Evolutionary conservation across 2,797 vertebrate genomes (phyloP).

Genomic region (Erpetoichthys calabaricus): DNA sequence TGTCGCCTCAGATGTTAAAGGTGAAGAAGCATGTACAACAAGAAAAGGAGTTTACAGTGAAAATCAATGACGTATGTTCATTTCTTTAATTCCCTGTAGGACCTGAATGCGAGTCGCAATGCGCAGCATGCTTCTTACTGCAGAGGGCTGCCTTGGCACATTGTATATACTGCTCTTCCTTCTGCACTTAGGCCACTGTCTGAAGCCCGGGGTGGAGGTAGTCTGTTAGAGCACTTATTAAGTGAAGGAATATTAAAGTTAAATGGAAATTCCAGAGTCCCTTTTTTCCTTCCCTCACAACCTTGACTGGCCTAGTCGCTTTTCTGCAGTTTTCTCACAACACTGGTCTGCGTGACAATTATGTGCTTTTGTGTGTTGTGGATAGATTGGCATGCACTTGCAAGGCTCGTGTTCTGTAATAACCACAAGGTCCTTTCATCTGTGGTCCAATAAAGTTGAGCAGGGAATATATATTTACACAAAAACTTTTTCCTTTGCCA

Average conservation of each 20-base stretch:
- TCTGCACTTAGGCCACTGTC: background rate
- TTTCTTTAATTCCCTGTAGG: constrained; percentile 77
- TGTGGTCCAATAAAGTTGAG: too few relatives aligned
- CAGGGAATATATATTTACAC: constrained; percentile 1
- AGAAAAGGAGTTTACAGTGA: constrained; percentile 99
- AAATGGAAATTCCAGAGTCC: too few relatives aligned
- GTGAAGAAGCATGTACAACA: constrained; percentile 99
- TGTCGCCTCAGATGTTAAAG: constrained; percentile 94
- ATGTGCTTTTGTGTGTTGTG: too few relatives aligned
- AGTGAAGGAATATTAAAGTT: too few relatives aligned
- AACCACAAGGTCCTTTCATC: too few relatives aligned
- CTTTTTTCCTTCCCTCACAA: too few relatives aligned
- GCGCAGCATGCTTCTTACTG: constrained; percentile 62
- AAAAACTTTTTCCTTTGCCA: constrained; percentile 9
- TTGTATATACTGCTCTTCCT: background rate
- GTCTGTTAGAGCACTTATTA: too few relatives aligned
- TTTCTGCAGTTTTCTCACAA: too few relatives aligned
- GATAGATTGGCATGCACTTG: too few relatives aligned
- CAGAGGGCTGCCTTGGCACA: constrained; percentile 54
- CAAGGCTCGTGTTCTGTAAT: too few relatives aligned
- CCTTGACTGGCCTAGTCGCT: too few relatives aligned
- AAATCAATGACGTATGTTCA: constrained; percentile 99
- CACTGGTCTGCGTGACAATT: too few relatives aligned
- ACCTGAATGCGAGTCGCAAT: constrained; percentile 63
- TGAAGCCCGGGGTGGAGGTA: background rate